Conservation (phyloP, 1,140 invertebrate species). For the Pararge aegeria region DNA sequence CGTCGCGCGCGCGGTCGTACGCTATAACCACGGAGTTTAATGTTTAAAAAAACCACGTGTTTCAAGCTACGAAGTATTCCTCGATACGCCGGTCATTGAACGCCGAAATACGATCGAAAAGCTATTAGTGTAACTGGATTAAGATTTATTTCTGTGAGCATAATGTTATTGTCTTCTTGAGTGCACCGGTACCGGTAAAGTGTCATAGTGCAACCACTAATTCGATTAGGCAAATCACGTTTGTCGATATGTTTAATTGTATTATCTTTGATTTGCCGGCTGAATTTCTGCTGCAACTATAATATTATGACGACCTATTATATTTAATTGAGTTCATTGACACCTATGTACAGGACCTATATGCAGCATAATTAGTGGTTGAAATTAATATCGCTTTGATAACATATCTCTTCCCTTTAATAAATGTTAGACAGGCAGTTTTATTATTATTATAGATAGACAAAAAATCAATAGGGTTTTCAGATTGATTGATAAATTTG, state of each 20-base stretch:
- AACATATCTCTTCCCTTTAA: conserved; percentile 16
- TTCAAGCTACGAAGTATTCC: conserved; percentile 31
- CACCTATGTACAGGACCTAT: no score
- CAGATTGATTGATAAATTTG: neutral
- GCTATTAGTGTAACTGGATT: conserved; percentile 29
- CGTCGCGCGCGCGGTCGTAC: conserved; percentile 65
- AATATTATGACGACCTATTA: neutral
- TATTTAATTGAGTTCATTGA: conserved; percentile 1
- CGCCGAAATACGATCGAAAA: conserved; percentile 28
- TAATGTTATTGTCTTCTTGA: neutral
- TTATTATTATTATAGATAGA: neutral
- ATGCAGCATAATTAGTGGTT: no score
- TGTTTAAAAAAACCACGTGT: conserved; percentile 19
- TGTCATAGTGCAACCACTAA: conserved; percentile 14
- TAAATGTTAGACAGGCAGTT: neutral
- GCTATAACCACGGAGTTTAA: conserved; percentile 33
- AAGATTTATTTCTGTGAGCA: conserved; percentile 7
- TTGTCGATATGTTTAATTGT: neutral
- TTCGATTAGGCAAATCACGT: conserved; percentile 17
- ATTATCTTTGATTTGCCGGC: conserved; percentile 5
- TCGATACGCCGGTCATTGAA: conserved; percentile 50
- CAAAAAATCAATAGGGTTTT: conserved; percentile 1
- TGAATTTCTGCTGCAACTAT: neutral
- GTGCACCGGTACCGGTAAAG: neutral
- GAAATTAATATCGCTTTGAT: conserved; percentile 7